These are phyloP conservation scores for Rousettus madagascariensis DNA, from an alignment of 2,797 vertebrate species.

Conservation along the genomic window DNA sequence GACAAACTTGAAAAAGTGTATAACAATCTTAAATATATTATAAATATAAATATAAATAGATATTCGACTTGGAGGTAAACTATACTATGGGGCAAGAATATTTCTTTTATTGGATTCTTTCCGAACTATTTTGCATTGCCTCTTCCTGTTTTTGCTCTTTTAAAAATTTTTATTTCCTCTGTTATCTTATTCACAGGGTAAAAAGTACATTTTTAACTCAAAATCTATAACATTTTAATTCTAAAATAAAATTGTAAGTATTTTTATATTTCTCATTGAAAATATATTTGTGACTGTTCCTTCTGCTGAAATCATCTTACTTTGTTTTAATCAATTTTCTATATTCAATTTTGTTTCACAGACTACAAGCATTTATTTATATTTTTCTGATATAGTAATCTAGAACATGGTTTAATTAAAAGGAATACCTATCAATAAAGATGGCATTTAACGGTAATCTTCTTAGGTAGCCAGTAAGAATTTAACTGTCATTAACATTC, in stretches of 20 bases:
- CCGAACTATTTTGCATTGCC: background rate
- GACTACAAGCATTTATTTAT: background rate
- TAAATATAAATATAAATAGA: background rate
- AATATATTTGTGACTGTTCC: background rate
- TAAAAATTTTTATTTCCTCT: background rate
- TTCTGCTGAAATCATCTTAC: background rate
- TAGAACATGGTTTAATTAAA: background rate
- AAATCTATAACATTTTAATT: background rate
- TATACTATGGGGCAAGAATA: background rate
- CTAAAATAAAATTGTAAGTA: background rate
- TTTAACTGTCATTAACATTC: background rate
- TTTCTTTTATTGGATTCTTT: background rate
- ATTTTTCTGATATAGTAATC: background rate
- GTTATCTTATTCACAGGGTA: background rate
- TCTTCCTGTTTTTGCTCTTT: background rate
- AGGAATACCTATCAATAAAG: background rate
- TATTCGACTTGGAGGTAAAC: background rate
- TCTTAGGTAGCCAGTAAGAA: background rate
- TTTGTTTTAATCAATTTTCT: conserved; percentile 6
- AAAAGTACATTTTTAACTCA: background rate
- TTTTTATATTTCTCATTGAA: background rate
- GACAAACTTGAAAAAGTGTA: background rate
- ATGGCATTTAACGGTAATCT: background rate
- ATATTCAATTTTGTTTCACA: background rate
- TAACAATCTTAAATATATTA: background rate